Evolutionary conservation across 2,113 vertebrate genomes (phyloP), one percentile per base, ranked within the genome.

Genomic region (Chlamydotis undulata): DNA sequence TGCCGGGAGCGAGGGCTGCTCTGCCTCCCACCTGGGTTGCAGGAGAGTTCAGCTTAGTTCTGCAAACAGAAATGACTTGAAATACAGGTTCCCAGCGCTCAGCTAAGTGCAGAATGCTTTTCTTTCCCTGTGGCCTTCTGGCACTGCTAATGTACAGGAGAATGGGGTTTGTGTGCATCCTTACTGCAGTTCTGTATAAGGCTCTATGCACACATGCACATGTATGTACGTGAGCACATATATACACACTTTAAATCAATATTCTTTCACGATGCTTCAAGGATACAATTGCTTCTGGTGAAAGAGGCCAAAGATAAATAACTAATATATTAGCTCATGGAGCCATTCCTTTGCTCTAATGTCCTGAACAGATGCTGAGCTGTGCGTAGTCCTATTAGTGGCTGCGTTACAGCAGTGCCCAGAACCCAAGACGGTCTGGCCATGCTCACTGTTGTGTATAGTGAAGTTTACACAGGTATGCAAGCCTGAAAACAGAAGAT

Each of bases 31-130:
- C 87, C 87, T 79, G 74, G 83, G 73, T 68, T 89, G 43, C 83
- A 94, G 69, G 53, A 80, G 76, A 93, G 89, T 78, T 95, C 80
- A 75, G 56, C 64, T 89, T 75, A 87, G 87, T 89, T 96, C 93
- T 95, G 87, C 94, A 96, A 96, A 96, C 93, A 96, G 69, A 96
- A 94, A 89, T 45, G 3, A 94, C 96, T 91, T 95, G 91, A 97
- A 97, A 96, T 96, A 93, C 95, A 82, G 94, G 95, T 97, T 97
- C 59, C 61, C 53, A 49, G 60, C 0, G 2, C 73, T 91, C 71
- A 31, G 89, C 81, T 79, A 91, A 93, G 74, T 33, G 68, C 39
- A 43, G 74, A 68, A 75, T 75, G 43, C 76, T 82, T 94, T 96
- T 93, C 81, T 87, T 93, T 60, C 94, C 56, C 93, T 43, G 61